Percentiles rank a stretch among this genome's conserved stretches.
These are phyloP conservation scores for Nemurella pictetii DNA, from an alignment of 2,888 invertebrate species.

Conservation along the genomic window DNA sequence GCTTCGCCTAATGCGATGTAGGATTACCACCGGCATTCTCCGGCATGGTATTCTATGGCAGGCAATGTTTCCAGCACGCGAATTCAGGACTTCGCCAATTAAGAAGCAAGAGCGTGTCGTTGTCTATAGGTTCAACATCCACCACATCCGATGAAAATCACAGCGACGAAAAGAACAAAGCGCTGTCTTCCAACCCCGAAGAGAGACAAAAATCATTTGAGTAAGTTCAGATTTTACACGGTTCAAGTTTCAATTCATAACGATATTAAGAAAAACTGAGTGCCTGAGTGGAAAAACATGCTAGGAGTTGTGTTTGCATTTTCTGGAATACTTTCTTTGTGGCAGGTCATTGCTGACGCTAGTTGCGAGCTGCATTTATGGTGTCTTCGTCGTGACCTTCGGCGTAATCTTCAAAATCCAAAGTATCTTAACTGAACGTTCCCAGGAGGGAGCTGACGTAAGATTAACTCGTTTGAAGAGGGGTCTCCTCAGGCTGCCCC, in stretches of 20 bases:
- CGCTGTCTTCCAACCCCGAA: not conserved
- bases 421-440: not conserved
- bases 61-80: not conserved
- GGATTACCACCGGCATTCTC: too few species aligned
- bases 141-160: not conserved
- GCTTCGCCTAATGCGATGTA: too few species aligned
- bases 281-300: too few species aligned
- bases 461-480: too few species aligned
- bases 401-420: conserved; percentile 3
- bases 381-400: conserved; percentile 19
- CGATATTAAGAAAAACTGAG: too few species aligned
- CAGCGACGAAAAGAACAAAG: not conserved
- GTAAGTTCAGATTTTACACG: too few species aligned
- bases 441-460: not conserved
- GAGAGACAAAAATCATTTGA: not conserved
- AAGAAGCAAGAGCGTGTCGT: not conserved
- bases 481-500: too few species aligned
- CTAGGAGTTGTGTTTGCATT: too few species aligned
- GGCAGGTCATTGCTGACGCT: conserved; percentile 6
- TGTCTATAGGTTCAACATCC: not conserved
- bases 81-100: not conserved
- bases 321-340: too few species aligned
- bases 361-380: conserved; percentile 21
- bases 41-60: too few species aligned
- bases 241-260: too few species aligned